Base-by-base conservation (phyloP, 2,888 invertebrate genomes). In the Drosophila mulleri region DNA sequence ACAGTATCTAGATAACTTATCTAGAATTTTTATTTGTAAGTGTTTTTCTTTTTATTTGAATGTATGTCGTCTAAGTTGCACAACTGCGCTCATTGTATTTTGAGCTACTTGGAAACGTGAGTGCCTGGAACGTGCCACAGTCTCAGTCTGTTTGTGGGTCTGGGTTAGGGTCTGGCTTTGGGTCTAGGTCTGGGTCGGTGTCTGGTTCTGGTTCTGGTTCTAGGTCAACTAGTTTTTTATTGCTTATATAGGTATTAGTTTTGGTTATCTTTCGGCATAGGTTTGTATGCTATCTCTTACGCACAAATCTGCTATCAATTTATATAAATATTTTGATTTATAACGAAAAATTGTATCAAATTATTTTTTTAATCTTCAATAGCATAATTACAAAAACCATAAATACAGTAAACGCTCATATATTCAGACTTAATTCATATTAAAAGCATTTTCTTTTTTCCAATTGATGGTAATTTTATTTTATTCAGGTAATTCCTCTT, bases 11-110 rank as follows among this genome's bases (percentile, higher is more conserved):
- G 41, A 56, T 41, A 58, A 41, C 58, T 47, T 75, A 76, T 72
- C 79, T 50, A 57, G 53, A 62, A 20, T 60, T 62, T 71, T 69
- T 47, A 39, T 66, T 75, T 75, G 72, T 78, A 78, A 76, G 76
- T 75, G 68, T 45, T 44, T 29, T 58, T 50, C 37, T 60, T 20
- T 12, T 44, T 44, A 18, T 20, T 44, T 2, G 11, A 32, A 32
- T 11, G 29, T 29, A 48, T 29, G 26, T 29, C 48, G n/a, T 11
- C 29, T 2, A 14, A 29, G 47, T 12, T 59, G n/a, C 16, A 60
- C 32, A 45, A 53, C 6, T 20, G n/a, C 14, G 29, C 35, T 16
- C 16, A 11, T 48, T 18, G 29, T 47, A 20, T 44, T 72, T 23
- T 35, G 37, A 45, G 45, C 47, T 48, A 20, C 37, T 39, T 16